Conservation (phyloP, 92 coral and sea anemone genomes). For the Actinostola sp. region DNA sequence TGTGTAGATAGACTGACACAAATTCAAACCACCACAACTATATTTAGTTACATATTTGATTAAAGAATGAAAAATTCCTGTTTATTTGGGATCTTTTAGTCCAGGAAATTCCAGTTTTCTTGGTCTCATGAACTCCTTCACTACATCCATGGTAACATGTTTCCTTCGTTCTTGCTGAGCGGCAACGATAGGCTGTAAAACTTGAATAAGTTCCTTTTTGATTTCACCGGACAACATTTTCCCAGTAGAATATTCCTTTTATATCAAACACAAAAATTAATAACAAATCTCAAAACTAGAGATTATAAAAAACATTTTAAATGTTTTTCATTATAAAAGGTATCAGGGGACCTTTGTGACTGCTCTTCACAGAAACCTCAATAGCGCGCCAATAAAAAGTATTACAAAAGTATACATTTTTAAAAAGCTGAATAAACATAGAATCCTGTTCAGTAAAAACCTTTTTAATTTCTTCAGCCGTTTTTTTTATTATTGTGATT, state of each 20-base stretch:
- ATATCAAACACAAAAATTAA: slow-evolving; percentile 2
- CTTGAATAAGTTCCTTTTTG: slow-evolving; percentile 90
- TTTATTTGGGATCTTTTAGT: slow-evolving; percentile 36
- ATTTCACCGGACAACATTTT: slow-evolving; percentile 98
- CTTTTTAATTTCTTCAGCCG: no score
- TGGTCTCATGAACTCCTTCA: slow-evolving; percentile 91
- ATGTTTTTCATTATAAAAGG: no score
- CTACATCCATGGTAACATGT: slow-evolving; percentile 78
- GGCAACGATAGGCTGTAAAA: slow-evolving; percentile 89
- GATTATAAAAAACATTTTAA: not conserved
- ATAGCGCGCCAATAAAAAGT: no score
- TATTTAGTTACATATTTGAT: not conserved
- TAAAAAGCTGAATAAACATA: no score
- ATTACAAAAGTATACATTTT: no score
- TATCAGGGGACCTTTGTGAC: no score
- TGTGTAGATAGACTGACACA: no score
- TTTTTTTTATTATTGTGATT: no score
- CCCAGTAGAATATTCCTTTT: slow-evolving; percentile 97
- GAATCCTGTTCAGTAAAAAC: no score
- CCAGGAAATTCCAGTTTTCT: slow-evolving; percentile 90
- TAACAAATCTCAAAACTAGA: not conserved
- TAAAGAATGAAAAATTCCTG: no score
- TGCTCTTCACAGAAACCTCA: no score
- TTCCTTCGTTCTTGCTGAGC: slow-evolving; percentile 93
- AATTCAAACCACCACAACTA: no score